Conservation (phyloP, 2,797 vertebrate species). For the Borostomias antarcticus region DNA sequence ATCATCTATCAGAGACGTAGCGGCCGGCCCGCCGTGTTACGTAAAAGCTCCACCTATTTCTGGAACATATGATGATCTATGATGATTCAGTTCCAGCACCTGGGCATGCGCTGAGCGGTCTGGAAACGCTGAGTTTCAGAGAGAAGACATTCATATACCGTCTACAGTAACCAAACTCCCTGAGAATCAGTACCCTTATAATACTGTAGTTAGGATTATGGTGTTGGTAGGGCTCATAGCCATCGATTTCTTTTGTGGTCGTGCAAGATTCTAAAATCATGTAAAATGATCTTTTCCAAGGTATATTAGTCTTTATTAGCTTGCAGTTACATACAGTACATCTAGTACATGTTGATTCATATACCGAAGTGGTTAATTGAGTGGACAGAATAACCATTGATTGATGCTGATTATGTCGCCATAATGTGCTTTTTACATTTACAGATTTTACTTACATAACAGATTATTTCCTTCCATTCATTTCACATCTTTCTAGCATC, state of each 20-base stretch:
- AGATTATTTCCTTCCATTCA: constrained; percentile 12
- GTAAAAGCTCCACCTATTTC: too few relatives aligned
- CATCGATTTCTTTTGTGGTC: neutral
- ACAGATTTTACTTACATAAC: constrained; percentile 14
- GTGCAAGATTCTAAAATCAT: neutral
- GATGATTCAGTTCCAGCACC: constrained; percentile 19
- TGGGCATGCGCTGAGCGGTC: too few relatives aligned
- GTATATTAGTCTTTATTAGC: constrained; percentile 63
- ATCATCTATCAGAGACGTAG: constrained; percentile 53
- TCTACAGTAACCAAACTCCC: neutral
- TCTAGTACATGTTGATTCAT: constrained; percentile 53
- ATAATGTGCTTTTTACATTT: constrained; percentile 59
- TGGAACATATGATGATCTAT: constrained; percentile 61
- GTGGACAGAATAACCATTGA: constrained; percentile 38
- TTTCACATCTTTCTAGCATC: too few relatives aligned
- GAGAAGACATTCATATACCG: neutral
- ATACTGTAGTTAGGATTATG: neutral
- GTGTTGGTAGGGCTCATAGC: neutral
- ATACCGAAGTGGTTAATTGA: constrained; percentile 46
- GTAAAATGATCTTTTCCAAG: too few relatives aligned
- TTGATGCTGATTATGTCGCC: constrained; percentile 16
- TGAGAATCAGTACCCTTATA: neutral
- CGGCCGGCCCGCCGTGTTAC: constrained; percentile 32
- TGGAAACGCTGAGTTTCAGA: neutral
- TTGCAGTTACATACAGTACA: constrained; percentile 61